Base-by-base conservation (phyloP, 2,888 invertebrate species). In the Hypena proboscidalis region DNA sequence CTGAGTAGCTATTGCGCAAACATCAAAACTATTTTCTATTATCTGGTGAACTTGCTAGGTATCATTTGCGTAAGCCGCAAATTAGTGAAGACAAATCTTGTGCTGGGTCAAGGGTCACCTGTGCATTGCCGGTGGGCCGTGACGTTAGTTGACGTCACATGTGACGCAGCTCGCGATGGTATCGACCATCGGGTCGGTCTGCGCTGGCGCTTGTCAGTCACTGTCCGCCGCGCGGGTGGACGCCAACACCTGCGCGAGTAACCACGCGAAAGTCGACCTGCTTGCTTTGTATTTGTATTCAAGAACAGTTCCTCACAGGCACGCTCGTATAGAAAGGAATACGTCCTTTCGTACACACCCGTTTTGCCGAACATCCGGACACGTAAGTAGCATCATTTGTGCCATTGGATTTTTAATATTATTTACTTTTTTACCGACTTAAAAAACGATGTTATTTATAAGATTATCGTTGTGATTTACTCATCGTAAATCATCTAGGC, bases 261-360 rank as follows among this genome's bases (percentile, higher is more conserved):
- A 67, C 61, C 64, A 67, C 85, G 83, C 84, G 85, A 85, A 85
- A 84, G 80, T 85, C 75, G 71, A 70, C 63, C 67, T 70, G 76
- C 70, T 77, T 68, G 63, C 46, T 65, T 67, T 76, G 76, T 81
- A 79, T 82, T 85, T 78, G 80, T 85, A 86, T 86, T 88, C 85
- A 77, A 68, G 58, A 59, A 61, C 77, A 75, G 83, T 76, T 70
- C 69, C 63, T 58, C 61, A 47, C 63, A 65, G 64, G 60, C 67
- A 62, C 76, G 61, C 67, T 74, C 75, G 76, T 78, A 71, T 74
- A 66, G 58, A 71, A 77, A 80, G 75, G 74, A 70, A 67, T 47
- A 69, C 60, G 50, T 67, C 66, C 62, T 62, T 63, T 64, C 63
- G 56, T 59, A 50, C 65, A 59, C 53, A 55, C 65, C 55, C 58